These are phyloP conservation scores for Pampus argenteus DNA, from an alignment of 2,797 vertebrate genomes.

Conservation along the genomic window DNA sequence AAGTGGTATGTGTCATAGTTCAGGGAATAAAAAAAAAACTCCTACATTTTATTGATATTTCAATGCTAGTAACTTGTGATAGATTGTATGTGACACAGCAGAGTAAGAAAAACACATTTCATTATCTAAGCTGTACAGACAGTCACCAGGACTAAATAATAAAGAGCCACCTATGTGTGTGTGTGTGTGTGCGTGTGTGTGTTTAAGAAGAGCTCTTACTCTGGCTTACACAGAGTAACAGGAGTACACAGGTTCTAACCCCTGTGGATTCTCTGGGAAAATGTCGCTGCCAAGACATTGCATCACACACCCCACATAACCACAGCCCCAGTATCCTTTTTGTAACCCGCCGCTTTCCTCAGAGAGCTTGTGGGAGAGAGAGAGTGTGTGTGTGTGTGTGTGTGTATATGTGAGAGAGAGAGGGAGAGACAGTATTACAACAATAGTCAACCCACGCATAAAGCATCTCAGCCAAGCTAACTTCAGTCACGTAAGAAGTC, in stretches of 20 bases:
- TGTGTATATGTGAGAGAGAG: conserved; percentile 20
- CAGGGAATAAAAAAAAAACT: conserved; percentile 61
- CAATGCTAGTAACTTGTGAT: conserved; percentile 11
- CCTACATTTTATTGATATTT: conserved; percentile 64
- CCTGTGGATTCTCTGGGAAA: conserved; percentile 76
- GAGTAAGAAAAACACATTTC: conserved; percentile 51
- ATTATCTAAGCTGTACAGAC: conserved; percentile 46
- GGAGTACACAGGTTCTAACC: conserved; percentile 58
- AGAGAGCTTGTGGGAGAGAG: conserved; percentile 49
- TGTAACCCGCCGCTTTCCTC: conserved; percentile 53
- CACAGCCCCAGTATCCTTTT: conserved; percentile 70
- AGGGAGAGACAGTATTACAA: conserved; percentile 47
- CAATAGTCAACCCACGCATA: conserved; percentile 71
- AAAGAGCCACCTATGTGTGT: conserved; percentile 27
- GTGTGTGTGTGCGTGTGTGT: conserved; percentile 44
- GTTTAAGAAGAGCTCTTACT: conserved; percentile 58
- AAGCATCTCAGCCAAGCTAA: conserved; percentile 66
- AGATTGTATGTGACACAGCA: conserved; percentile 55
- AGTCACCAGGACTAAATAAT: conserved; percentile 30
- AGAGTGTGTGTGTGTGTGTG: conserved; percentile 24
- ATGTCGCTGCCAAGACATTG: conserved; percentile 78
- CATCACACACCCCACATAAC: conserved; percentile 77
- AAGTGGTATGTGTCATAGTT: conserved; percentile 53
- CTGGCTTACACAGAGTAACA: no score
- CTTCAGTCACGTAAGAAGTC: conserved; percentile 75